These are phyloP conservation scores for Phoxinus phoxinus DNA, from an alignment of 2,113 vertebrate genomes.

Conservation along the genomic window DNA sequence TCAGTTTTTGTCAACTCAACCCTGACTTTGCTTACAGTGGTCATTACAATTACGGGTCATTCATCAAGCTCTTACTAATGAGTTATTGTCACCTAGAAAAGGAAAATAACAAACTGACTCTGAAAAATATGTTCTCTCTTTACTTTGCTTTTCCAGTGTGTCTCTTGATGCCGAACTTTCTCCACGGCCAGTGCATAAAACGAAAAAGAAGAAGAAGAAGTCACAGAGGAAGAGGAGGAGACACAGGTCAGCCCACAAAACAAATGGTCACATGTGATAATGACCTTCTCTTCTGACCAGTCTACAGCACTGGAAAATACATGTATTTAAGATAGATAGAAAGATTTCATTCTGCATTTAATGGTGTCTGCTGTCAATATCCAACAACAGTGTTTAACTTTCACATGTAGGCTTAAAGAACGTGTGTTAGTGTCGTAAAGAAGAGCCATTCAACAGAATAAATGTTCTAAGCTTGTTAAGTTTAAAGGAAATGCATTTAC, in stretches of 20 bases:
- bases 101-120: neutral
- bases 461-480: slow-evolving; percentile 12
- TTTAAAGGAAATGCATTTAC: neutral
- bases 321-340: neutral
- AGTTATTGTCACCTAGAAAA: slow-evolving; percentile 4
- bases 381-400: neutral
- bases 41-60: neutral
- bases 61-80: neutral
- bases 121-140: slow-evolving; percentile 17
- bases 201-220: slow-evolving; percentile 94
- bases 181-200: slow-evolving; percentile 71
- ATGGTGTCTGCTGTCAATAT: slow-evolving; percentile 2
- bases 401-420: slow-evolving; percentile 8
- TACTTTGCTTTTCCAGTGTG: slow-evolving; percentile 66
- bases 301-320: neutral
- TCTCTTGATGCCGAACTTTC: slow-evolving; percentile 73
- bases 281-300: neutral
- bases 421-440: neutral
- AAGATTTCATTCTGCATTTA: neutral
- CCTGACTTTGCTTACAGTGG: slow-evolving; percentile 3
- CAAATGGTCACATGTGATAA: neutral
- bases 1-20: neutral
- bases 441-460: slow-evolving; percentile 11
- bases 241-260: slow-evolving; percentile 79
- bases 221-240: slow-evolving; percentile 86